phyloP scores from a whole-genome alignment of 1,140 invertebrate genomes.

The Sitophilus oryzae region DNA sequence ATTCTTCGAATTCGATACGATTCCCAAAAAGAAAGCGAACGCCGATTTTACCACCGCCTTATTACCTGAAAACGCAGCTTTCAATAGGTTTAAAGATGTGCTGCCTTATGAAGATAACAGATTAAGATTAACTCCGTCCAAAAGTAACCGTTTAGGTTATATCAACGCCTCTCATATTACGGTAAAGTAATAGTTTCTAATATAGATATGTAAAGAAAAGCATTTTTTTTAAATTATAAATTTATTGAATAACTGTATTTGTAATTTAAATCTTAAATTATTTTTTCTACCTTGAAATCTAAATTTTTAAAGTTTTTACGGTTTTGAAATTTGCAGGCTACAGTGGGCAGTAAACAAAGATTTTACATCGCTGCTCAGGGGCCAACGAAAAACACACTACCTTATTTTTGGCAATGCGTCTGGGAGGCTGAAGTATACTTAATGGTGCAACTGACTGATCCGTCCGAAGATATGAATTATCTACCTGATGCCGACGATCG shows the following conservation, averaged over 20 bases:
- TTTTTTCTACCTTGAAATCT: not conserved
- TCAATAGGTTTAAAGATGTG: constrained; percentile 61
- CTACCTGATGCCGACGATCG: constrained; percentile 52
- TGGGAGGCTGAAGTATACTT: constrained; percentile 79
- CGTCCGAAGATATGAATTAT: constrained; percentile 57
- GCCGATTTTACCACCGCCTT: constrained; percentile 62
- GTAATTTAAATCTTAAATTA: too few relatives aligned
- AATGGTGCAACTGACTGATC: constrained; percentile 66
- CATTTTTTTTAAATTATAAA: too few relatives aligned
- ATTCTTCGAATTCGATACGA: constrained; percentile 81
- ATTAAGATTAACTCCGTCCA: constrained; percentile 67
- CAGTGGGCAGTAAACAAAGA: constrained; percentile 65
- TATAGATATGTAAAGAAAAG: too few relatives aligned
- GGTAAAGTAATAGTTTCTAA: too few relatives aligned
- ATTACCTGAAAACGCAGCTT: constrained; percentile 55
- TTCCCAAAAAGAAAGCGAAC: constrained; percentile 69
- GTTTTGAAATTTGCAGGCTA: constrained; percentile 61
- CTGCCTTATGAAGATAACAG: constrained; percentile 85
- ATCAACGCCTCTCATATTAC: constrained; percentile 87
- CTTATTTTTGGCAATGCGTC: constrained; percentile 79
- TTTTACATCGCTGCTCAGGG: constrained; percentile 83
- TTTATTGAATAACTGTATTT: too few relatives aligned
- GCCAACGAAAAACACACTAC: constrained; percentile 55
- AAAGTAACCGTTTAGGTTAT: constrained; percentile 77
- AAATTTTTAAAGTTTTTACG: too few relatives aligned